A percentile compares a stretch with the other conserved stretches of the same genome.
These are phyloP conservation scores for Eretmochelys imbricata DNA, from an alignment of 2,113 vertebrate genomes.

Conservation along the genomic window DNA sequence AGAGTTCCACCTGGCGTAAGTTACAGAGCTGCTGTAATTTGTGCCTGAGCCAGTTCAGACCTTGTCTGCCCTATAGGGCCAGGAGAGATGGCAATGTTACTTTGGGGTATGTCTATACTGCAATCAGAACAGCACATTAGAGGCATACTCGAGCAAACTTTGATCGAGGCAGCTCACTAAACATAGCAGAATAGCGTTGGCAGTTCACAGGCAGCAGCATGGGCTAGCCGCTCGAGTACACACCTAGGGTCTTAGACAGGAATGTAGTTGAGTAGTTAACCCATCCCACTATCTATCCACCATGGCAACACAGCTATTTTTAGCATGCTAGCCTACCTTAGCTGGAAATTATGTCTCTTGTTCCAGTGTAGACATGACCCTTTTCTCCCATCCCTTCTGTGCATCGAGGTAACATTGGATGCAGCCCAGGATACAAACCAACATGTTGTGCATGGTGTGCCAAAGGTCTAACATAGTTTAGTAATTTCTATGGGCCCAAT, in stretches of 20 bases:
- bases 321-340: neutral
- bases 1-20: neutral
- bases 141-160: neutral
- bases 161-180: neutral
- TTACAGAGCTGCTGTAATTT: fast-evolving
- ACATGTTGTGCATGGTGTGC: neutral
- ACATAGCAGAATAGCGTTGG: neutral
- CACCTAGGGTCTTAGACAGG: neutral
- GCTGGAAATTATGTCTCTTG: neutral
- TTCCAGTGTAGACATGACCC: neutral
- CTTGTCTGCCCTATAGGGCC: neutral
- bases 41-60: neutral
- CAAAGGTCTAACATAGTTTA: neutral
- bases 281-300: neutral
- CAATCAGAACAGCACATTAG: neutral
- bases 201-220: neutral
- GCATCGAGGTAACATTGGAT: neutral
- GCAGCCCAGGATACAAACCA: neutral
- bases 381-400: neutral
- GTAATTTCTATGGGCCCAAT: neutral
- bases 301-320: neutral
- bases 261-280: neutral
- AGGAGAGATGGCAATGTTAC: neutral
- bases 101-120: neutral
- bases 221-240: neutral